Evolutionary conservation across 2,888 invertebrate species (phyloP), one percentile per base, ranked within the genome.

Genomic region (Melanargia galathea): DNA sequence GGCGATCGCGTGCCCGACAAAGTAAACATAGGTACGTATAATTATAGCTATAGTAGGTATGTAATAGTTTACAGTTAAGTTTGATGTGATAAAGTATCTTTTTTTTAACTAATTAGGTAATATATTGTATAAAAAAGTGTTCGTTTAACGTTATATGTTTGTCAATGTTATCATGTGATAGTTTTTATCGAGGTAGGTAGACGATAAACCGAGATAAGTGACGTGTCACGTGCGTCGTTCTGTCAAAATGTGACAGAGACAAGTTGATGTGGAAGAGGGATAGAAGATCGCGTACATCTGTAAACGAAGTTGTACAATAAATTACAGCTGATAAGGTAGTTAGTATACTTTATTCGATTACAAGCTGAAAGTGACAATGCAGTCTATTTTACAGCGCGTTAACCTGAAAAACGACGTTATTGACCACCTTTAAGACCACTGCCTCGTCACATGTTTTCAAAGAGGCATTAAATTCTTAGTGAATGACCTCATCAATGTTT

Each of bases 1-100:
- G 77, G 64, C 22, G 67, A 66, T 75, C 72, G 76, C 76, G 76
- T 78, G 77, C 73, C 11, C 16, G 16, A 1, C 18, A 11, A 75
- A 79, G 80, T 77, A 79, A 81, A 82, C 78, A 77, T 74, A 64
- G 45, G 62, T 56, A 13, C 13, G 35, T 54, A n/a, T 7, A n/a
- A n/a, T n/a, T n/a, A n/a, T n/a, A n/a, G n/a, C n/a, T n/a, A n/a
- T n/a, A n/a, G 1, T 0, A 13, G 1, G 16, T 13, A 35, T 35
- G 16, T 7, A 43, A 2, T 43, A 18, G 43, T 43, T 43, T 43
- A 16, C 16, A 43, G 43, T 43, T 16, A 35, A 35, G 3, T 13
- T 13, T 35, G 11, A 26, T 11, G 1, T 2, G 35, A 35, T 35
- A 30, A 30, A 30, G 8, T 30, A 6, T 30, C n/a, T n/a, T n/a